phyloP scores from a whole-genome alignment of 2,888 invertebrate species.

The Ganaspis brasiliensis region DNA sequence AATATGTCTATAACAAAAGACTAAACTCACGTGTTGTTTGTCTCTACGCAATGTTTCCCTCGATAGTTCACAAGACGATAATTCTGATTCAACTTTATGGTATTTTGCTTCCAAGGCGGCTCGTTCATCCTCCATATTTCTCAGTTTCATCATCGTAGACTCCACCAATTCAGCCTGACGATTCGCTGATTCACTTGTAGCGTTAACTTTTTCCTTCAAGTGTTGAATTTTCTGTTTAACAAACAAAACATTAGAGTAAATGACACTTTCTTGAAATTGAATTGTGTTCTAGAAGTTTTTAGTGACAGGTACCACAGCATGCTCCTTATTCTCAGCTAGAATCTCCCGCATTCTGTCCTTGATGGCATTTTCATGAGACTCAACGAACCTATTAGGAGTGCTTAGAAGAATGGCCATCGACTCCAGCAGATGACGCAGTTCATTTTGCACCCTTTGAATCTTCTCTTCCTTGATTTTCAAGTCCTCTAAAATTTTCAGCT shows the following conservation, averaged over 20 bases:
- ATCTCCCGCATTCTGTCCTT: conserved; percentile 91
- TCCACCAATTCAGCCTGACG: conserved; percentile 83
- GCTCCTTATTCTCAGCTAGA: conserved; percentile 89
- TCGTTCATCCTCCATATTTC: conserved; percentile 89
- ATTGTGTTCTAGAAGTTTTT: background rate
- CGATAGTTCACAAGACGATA: conserved; percentile 87
- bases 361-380: conserved; percentile 89
- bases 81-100: conserved; percentile 90
- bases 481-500: conserved; percentile 83
- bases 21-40: conserved; percentile 86
- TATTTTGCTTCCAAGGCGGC: conserved; percentile 88
- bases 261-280: no score
- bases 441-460: conserved; percentile 85
- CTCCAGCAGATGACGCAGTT: conserved; percentile 87
- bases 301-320: conserved; percentile 84
- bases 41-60: conserved; percentile 89
- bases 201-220: conserved; percentile 88
- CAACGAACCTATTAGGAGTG: conserved; percentile 87
- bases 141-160: conserved; percentile 77
- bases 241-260: no score
- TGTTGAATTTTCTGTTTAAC: conserved; percentile 86
- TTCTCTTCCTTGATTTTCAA: conserved; percentile 87
- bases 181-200: conserved; percentile 88
- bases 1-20: no score
- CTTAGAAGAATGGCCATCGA: conserved; percentile 87